Evolutionary conservation across 2,888 invertebrate genomes (phyloP).

Genomic region (Machimus atricapillus): DNA sequence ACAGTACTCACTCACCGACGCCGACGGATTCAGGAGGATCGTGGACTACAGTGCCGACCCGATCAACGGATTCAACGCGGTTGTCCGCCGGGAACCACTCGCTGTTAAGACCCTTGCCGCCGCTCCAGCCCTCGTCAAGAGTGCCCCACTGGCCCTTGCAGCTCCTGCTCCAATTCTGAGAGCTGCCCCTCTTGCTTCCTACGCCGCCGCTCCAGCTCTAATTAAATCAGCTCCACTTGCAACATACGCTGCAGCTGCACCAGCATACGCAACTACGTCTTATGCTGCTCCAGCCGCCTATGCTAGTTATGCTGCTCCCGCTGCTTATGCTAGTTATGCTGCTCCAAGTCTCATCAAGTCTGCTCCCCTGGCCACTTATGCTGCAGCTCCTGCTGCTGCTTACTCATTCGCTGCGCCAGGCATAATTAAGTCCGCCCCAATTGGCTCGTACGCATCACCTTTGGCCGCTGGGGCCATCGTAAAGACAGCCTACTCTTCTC

Average conservation of each 20-base stretch:
- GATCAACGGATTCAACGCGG: conserved; percentile 59
- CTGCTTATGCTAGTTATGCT: neutral
- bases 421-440: conserved; percentile 44
- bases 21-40: conserved; percentile 59
- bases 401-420: neutral
- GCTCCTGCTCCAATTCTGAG: neutral
- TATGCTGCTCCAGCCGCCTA: conserved; percentile 38
- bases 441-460: conserved; percentile 36
- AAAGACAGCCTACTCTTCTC: neutral
- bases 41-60: conserved; percentile 59
- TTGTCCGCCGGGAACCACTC: conserved; percentile 54
- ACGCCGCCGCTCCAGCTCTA: conserved; percentile 39
- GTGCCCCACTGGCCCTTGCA: neutral
- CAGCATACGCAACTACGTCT: neutral
- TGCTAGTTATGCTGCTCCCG: neutral
- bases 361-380: conserved; percentile 50
- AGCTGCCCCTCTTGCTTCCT: neutral
- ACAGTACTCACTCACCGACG: conserved; percentile 59
- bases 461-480: conserved; percentile 47
- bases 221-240: neutral
- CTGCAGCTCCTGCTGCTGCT: conserved; percentile 54
- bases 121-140: conserved; percentile 45
- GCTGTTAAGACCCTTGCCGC: conserved; percentile 45
- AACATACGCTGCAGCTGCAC: neutral
- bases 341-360: neutral